phyloP scores from a whole-genome alignment of 2,797 vertebrate species.

The Cyclura pinguis region DNA sequence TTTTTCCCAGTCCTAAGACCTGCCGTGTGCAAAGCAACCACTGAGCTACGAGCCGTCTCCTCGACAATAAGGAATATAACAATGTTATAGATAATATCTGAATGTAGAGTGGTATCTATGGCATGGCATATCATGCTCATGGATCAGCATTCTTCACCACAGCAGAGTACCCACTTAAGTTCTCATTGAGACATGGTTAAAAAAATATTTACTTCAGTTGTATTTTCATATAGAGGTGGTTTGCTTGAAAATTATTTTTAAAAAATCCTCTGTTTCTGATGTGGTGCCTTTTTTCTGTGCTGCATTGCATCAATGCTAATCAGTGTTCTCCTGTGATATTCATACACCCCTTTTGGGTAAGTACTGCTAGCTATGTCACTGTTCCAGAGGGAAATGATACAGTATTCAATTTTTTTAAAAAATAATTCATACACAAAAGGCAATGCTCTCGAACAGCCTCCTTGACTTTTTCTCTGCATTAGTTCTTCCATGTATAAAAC shows the following conservation, averaged over 20 bases:
- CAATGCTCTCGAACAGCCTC: not conserved
- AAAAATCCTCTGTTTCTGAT: conserved; percentile 7
- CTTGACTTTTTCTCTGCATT: conserved; percentile 35
- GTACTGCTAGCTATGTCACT: not conserved
- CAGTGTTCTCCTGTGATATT: conserved; percentile 22
- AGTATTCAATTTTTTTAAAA: not conserved
- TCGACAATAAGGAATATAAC: not conserved
- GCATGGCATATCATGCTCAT: not conserved
- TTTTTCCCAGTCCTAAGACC: not conserved
- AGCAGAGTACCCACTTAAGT: not conserved
- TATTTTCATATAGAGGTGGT: not conserved
- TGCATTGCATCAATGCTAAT: conserved; percentile 17
- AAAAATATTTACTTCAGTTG: not conserved
- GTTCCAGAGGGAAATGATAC: conserved; percentile 11
- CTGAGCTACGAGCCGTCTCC: not conserved
- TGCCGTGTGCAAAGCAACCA: not conserved
- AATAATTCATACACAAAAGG: not conserved
- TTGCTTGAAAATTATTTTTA: not conserved
- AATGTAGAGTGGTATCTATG: not conserved
- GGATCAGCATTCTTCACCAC: not conserved
- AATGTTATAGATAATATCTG: not conserved
- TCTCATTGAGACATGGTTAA: not conserved
- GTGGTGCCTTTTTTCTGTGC: conserved; percentile 15
- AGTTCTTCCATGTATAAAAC: conserved; percentile 37
- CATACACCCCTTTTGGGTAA: conserved; percentile 24